phyloP scores from a whole-genome alignment of 2,113 vertebrate genomes.

The Erpornis zantholeuca region DNA sequence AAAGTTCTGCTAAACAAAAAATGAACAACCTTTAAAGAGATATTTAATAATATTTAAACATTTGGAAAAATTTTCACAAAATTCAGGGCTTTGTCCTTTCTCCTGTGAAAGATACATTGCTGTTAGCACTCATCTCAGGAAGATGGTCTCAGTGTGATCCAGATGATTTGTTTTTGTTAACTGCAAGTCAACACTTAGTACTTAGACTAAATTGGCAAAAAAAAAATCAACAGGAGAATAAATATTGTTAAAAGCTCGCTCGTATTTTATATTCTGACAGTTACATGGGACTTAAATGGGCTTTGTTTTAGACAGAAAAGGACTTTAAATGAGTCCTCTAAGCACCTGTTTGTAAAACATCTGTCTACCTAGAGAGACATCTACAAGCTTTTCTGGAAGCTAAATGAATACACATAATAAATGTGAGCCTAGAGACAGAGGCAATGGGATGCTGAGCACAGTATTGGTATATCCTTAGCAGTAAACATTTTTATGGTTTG shows the following conservation, averaged over 20 bases:
- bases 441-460: not conserved
- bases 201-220: not conserved
- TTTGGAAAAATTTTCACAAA: not conserved
- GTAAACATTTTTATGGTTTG: not conserved
- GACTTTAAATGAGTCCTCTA: not conserved
- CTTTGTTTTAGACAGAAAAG: not conserved
- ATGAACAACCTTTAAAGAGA: not conserved
- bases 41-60: not conserved
- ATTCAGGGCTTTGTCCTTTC: not conserved
- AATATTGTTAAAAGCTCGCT: not conserved
- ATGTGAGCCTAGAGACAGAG: not conserved
- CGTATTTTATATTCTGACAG: not conserved
- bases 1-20: not conserved
- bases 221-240: not conserved
- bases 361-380: constrained; percentile 11
- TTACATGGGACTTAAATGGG: not conserved
- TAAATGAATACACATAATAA: not conserved
- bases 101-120: not conserved
- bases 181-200: not conserved
- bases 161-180: not conserved
- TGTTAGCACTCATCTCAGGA: not conserved
- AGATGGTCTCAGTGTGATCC: not conserved
- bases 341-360: not conserved
- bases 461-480: not conserved
- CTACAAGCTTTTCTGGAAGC: not conserved